Evolutionary conservation across 2,113 vertebrate genomes (phyloP).

Genomic region (Prochilodus magdalenae): DNA sequence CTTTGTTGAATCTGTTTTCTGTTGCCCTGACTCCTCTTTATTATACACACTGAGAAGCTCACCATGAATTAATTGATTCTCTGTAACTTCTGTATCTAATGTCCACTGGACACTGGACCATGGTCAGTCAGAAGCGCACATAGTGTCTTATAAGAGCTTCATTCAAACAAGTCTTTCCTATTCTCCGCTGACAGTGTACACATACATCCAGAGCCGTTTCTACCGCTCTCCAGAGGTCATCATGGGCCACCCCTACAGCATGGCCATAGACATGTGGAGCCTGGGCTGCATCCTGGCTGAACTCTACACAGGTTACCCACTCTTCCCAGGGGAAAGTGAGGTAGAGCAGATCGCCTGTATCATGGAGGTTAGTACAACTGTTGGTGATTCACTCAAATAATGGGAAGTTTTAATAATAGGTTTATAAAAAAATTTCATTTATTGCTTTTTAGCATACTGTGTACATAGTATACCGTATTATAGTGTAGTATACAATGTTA

Average conservation of each 20-base stretch:
- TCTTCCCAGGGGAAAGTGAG: slow-evolving; percentile 93
- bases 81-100: too few species aligned
- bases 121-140: too few species aligned
- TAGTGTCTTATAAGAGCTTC: too few species aligned
- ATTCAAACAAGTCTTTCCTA: not conserved
- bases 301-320: slow-evolving; percentile 87
- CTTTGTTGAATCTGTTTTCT: not conserved
- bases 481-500: too few species aligned
- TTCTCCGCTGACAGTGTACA: slow-evolving; percentile 80
- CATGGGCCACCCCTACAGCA: slow-evolving; percentile 91
- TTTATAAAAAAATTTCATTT: too few species aligned
- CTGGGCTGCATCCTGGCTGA: slow-evolving; percentile 93
- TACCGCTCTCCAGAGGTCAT: slow-evolving; percentile 96
- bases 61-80: too few species aligned
- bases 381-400: not conserved
- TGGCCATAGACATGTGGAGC: slow-evolving; percentile 97
- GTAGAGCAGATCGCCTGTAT: slow-evolving; percentile 93
- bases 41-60: too few species aligned
- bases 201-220: slow-evolving; percentile 94
- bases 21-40: too few species aligned
- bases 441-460: too few species aligned
- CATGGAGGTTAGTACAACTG: slow-evolving; percentile 84
- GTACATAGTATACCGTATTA: too few species aligned
- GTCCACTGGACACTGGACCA: too few species aligned
- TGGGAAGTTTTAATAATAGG: too few species aligned